Evolutionary conservation across 1,140 invertebrate genomes (phyloP), one percentile per base, ranked within the genome.

Genomic region (Cotesia typhae): DNA sequence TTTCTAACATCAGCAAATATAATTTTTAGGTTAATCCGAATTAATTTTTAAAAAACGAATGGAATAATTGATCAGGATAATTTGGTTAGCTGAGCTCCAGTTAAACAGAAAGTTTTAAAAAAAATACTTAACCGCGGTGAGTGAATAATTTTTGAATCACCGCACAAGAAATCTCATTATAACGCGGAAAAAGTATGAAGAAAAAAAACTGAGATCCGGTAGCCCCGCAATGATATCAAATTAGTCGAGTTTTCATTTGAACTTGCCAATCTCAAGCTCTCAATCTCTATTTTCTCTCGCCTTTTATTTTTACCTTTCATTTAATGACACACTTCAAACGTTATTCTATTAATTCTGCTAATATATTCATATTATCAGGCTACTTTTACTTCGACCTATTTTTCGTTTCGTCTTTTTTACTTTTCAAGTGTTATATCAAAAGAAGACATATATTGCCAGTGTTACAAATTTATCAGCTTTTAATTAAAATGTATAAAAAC

Each of bases 161-260:
- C 80, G 81, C 80, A 81, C 81, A 81, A 84, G 82, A 85, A 84
- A 85, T 85, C 81, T 76, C 74, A 84, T 84, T 83, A 85, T 74
- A 75, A 60, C 74, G 78, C 73, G 76, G 75, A 81, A 82, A 64
- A 57, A 70, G 67, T 55, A 38, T 60, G 41, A 70, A 17, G 53
- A 70, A 60, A 38, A 53, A 17, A 59, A 73, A 64, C 59, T 75
- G 74, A 79, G 77, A 73, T 77, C 77, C 76, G 71, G 77, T 81
- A 80, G 69, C 37, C 35, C 52, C 5, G 14, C 78, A 74, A 51
- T 75, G 77, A 85, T 85, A 84, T 85, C 83, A 77, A 84, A 81
- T 85, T 85, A 84, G 80, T 79, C 77, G 79, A 85, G 82, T 85
- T 84, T 84, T 84, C 82, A 83, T 83, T 84, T 78, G 78, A 82